Evolutionary conservation across 2,113 vertebrate genomes (phyloP).

Genomic region (Haliaeetus leucogaster): DNA sequence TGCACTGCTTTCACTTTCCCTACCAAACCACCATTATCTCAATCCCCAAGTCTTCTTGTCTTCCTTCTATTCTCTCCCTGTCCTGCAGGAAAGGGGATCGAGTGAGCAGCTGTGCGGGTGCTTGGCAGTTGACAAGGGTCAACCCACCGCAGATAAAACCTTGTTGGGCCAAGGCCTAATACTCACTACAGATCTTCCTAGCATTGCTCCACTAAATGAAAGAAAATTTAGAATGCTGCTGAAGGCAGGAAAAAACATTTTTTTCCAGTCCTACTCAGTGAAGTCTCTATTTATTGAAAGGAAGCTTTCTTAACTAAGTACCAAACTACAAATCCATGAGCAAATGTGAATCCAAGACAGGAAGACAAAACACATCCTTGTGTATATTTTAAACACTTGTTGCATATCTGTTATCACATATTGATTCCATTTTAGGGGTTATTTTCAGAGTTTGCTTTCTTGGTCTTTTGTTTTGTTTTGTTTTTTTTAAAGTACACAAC

Average conservation of each 20-base stretch:
- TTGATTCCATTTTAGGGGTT: background rate
- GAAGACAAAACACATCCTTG: background rate
- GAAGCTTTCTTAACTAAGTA: background rate
- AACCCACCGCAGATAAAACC: background rate
- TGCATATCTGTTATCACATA: background rate
- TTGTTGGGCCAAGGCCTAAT: background rate
- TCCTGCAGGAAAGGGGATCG: fast-evolving
- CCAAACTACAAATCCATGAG: background rate
- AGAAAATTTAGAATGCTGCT: background rate
- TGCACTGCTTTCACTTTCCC: background rate
- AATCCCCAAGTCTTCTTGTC: background rate
- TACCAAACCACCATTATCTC: background rate
- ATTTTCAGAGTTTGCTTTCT: background rate
- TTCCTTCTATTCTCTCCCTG: background rate
- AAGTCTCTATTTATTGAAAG: background rate
- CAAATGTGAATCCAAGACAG: background rate
- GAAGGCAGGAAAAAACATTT: background rate
- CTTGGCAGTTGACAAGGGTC: background rate
- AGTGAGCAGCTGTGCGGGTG: background rate
- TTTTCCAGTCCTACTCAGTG: background rate
- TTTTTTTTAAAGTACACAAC: background rate
- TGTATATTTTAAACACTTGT: background rate
- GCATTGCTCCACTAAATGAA: background rate
- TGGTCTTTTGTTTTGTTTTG: background rate
- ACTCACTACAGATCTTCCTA: background rate